A percentile compares a stretch with the other conserved stretches of the same genome.
Evolutionary conservation across 2,113 vertebrate genomes (phyloP).

Genomic region (Trogon surrucura): DNA sequence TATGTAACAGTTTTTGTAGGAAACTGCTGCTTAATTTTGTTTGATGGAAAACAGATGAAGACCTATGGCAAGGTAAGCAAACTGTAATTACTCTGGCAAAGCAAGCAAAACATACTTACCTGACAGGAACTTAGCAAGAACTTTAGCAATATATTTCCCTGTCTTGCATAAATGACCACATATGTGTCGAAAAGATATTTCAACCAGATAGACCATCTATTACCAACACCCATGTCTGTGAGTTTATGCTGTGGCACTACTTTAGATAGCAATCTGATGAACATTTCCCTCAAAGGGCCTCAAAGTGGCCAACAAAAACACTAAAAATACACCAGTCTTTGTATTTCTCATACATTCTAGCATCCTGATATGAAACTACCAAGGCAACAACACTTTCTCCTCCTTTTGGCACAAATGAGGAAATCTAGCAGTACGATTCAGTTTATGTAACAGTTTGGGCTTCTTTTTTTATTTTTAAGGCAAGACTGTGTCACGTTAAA

Average conservation of each 20-base stretch:
- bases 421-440: background rate
- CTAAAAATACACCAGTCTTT: background rate
- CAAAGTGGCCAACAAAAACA: background rate
- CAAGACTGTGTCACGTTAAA: background rate
- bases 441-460: background rate
- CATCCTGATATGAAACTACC: background rate
- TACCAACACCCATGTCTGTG: background rate
- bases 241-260: background rate
- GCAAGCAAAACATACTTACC: background rate
- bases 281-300: background rate
- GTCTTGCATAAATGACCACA: background rate
- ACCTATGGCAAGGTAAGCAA: background rate
- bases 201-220: background rate
- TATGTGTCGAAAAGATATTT: background rate
- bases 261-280: background rate
- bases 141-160: background rate
- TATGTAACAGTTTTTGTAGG: background rate
- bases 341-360: background rate
- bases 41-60: background rate
- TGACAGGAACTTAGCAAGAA: background rate
- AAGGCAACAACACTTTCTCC: background rate
- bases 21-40: slow-evolving; percentile 6
- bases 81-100: background rate
- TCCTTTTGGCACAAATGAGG: background rate
- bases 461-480: background rate